These are phyloP conservation scores for Pseudomyrmex flavicornis DNA, from an alignment of 1,140 invertebrate species.

Conservation along the genomic window DNA sequence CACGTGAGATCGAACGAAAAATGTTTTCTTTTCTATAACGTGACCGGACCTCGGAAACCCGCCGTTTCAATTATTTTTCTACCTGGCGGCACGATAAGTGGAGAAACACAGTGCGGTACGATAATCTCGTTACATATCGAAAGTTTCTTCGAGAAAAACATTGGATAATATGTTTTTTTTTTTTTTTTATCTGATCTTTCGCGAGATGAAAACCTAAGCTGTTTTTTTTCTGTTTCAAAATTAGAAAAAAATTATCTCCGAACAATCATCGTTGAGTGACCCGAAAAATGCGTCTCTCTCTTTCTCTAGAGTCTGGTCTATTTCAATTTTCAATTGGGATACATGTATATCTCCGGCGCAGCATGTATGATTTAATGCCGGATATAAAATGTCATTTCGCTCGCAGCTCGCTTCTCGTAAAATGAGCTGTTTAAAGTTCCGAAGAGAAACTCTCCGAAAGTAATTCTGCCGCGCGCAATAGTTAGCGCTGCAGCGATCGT, in stretches of 20 bases:
- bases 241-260: neutral
- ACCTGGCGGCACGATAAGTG: conserved; percentile 22
- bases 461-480: conserved; percentile 11
- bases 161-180: conserved; percentile 18
- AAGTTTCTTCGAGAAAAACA: neutral
- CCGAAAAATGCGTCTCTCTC: too few species aligned
- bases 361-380: neutral
- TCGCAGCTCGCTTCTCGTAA: neutral
- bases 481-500: conserved; percentile 16
- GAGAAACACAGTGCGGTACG: conserved; percentile 10
- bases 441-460: neutral
- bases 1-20: conserved; percentile 21
- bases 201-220: neutral
- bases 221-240: neutral
- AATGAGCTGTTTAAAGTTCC: conserved; percentile 16
- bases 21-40: conserved; percentile 53
- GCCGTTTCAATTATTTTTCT: conserved; percentile 54
- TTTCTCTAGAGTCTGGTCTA: neutral
- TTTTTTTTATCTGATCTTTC: neutral
- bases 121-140: conserved; percentile 32
- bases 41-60: conserved; percentile 35
- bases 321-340: neutral
- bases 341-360: neutral
- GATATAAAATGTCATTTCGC: neutral
- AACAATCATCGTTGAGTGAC: too few species aligned